Conservation (phyloP, 2,113 vertebrate genomes). For the Stictonetta naevosa region DNA sequence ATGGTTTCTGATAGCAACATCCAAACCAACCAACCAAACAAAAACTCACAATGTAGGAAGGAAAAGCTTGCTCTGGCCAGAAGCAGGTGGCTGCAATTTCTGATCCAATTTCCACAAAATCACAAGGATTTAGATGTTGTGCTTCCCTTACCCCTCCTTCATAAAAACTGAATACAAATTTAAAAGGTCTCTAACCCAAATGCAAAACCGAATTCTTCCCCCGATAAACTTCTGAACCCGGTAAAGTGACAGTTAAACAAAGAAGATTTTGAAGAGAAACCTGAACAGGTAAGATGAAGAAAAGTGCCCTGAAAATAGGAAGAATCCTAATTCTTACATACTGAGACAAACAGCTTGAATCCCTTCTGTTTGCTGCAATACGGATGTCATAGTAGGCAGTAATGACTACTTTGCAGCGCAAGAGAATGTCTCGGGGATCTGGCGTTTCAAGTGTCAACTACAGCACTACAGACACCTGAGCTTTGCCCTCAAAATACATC, state of each 20-base stretch:
- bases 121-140: background rate
- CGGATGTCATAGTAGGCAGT: background rate
- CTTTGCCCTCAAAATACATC: conserved; percentile 6
- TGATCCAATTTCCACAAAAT: background rate
- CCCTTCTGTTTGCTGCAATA: conserved; percentile 16
- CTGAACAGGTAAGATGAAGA: background rate
- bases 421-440: background rate
- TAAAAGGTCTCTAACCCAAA: background rate
- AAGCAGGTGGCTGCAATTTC: background rate
- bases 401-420: background rate
- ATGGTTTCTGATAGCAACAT: background rate
- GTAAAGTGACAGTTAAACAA: background rate
- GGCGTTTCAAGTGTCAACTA: conserved; percentile 4
- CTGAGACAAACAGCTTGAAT: conserved; percentile 40
- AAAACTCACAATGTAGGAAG: background rate
- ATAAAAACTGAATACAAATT: background rate
- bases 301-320: conserved; percentile 10
- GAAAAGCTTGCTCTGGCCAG: background rate
- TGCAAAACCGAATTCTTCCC: background rate
- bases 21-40: no score
- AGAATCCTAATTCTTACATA: background rate
- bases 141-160: background rate
- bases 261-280: background rate
- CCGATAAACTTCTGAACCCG: background rate
- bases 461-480: background rate